These are phyloP conservation scores for Cinclus cinclus DNA, from an alignment of 2,113 vertebrate genomes.

Conservation along the genomic window DNA sequence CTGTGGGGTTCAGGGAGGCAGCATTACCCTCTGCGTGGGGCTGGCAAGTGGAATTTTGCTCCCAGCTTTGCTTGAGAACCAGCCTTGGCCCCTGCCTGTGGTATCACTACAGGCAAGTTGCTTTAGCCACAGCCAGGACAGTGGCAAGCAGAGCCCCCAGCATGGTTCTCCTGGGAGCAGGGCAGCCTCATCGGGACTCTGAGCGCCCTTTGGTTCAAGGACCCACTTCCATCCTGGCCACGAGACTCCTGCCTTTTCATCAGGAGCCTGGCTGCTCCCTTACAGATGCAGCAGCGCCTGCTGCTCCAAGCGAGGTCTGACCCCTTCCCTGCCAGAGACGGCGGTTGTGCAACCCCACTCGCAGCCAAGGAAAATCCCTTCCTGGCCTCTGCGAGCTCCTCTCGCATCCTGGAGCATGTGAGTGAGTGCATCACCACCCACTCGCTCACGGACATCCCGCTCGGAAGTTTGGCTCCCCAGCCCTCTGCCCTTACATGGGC, in stretches of 20 bases:
- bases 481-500: conserved; percentile 60
- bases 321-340: conserved; percentile 7
- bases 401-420: conserved; percentile 8
- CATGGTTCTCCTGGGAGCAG: neutral
- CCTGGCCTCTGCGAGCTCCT: conserved; percentile 12
- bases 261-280: neutral
- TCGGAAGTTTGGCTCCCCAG: neutral
- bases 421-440: conserved; percentile 9
- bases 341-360: conserved; percentile 12
- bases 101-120: neutral
- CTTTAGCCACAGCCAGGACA: neutral
- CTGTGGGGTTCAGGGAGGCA: neutral
- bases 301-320: neutral
- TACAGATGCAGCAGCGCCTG: neutral
- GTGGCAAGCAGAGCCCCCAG: neutral
- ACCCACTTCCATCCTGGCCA: neutral
- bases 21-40: accelerated
- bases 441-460: neutral
- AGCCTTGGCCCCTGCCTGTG: neutral
- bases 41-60: neutral
- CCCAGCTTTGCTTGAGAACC: neutral
- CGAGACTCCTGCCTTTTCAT: neutral
- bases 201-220: neutral
- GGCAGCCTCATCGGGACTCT: neutral
- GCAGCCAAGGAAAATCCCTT: conserved; percentile 54